These are phyloP conservation scores for Mesaphorura yosii DNA, from an alignment of 1,140 invertebrate species.

Conservation along the genomic window DNA sequence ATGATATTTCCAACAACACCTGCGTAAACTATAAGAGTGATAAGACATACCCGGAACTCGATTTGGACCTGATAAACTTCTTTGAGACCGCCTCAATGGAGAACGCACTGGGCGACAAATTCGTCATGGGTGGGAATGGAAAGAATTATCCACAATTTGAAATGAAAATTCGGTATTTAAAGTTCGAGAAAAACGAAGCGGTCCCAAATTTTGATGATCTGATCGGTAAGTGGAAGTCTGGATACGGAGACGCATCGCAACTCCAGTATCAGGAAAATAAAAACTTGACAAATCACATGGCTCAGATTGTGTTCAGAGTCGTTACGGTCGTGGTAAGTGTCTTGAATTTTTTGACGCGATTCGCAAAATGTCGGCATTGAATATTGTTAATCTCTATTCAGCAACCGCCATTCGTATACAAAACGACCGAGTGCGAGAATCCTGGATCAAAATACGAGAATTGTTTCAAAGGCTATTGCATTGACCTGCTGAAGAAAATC, in stretches of 20 bases:
- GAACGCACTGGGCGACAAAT: conserved; percentile 46
- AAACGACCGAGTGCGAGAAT: conserved; percentile 41
- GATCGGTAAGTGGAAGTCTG: conserved; percentile 56
- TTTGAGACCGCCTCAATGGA: conserved; percentile 14
- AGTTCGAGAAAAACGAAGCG: conserved; percentile 36
- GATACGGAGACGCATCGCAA: conserved; percentile 44
- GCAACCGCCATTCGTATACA: conserved; percentile 76
- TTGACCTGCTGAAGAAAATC: conserved; percentile 79
- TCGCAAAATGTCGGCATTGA: neutral
- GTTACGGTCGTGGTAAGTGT: conserved; percentile 56
- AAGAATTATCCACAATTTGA: conserved; percentile 59
- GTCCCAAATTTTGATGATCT: conserved; percentile 45
- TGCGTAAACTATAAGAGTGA: conserved; percentile 4
- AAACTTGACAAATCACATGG: conserved; percentile 59
- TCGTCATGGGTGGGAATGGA: conserved; percentile 49
- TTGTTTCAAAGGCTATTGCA: conserved; percentile 76
- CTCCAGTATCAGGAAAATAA: conserved; percentile 49
- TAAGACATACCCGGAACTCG: conserved; percentile 22
- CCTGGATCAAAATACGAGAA: conserved; percentile 40
- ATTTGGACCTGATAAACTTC: conserved; percentile 6
- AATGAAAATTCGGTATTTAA: conserved; percentile 52
- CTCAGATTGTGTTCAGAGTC: conserved; percentile 65
- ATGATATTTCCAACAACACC: neutral
- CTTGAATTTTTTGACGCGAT: neutral
- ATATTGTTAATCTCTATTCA: conserved; percentile 35